phyloP scores from a whole-genome alignment of 2,113 vertebrate species.

The Pionites leucogaster region DNA sequence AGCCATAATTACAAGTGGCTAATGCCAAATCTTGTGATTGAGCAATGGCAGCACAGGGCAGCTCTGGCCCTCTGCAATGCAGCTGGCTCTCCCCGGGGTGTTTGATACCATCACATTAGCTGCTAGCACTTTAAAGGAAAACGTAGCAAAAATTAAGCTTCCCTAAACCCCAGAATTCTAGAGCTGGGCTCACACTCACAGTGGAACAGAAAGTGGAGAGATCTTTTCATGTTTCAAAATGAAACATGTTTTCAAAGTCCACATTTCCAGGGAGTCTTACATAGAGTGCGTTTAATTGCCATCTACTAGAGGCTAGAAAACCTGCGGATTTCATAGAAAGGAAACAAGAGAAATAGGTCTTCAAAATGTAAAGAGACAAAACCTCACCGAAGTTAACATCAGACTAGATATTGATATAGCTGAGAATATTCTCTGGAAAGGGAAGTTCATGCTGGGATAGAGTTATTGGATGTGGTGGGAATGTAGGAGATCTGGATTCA shows the following conservation, averaged over 20 bases:
- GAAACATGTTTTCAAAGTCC: neutral
- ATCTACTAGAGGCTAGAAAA: neutral
- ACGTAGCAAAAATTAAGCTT: neutral
- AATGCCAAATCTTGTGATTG: neutral
- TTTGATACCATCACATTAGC: neutral
- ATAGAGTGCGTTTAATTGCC: neutral
- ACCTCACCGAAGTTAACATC: neutral
- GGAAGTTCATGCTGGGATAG: neutral
- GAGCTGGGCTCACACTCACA: neutral
- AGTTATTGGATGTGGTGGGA: neutral
- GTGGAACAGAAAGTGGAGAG: accelerated
- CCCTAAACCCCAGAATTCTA: accelerated
- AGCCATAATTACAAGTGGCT: neutral
- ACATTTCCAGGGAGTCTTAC: neutral
- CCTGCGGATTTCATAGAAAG: neutral
- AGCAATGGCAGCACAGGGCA: neutral
- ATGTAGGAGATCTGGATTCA: neutral
- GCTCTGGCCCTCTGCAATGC: neutral
- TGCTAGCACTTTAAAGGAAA: neutral
- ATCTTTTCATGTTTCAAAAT: neutral
- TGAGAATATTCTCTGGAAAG: neutral
- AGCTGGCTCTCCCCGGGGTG: neutral
- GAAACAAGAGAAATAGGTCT: neutral
- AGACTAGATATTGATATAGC: neutral
- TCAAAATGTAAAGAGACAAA: neutral